phyloP scores from a whole-genome alignment of 1,140 invertebrate genomes.

The Samia ricini region DNA sequence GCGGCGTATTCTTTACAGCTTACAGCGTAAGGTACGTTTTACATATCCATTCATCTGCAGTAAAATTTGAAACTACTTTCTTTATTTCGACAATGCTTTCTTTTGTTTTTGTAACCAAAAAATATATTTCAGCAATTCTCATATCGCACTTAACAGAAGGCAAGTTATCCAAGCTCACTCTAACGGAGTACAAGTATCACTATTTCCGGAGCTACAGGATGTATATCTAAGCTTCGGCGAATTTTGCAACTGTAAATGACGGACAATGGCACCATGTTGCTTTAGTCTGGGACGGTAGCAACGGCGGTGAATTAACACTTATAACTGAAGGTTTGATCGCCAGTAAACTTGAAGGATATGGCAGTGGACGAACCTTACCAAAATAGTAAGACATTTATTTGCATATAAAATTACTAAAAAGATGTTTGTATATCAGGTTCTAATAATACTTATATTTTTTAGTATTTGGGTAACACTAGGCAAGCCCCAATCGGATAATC shows the following conservation, averaged over 20 bases:
- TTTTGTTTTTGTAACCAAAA: not conserved
- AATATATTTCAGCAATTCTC: constrained; percentile 80
- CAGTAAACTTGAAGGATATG: constrained; percentile 92
- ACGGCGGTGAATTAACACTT: constrained; percentile 89
- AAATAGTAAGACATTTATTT: constrained; percentile 81
- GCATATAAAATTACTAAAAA: not conserved
- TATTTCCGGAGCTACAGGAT: constrained; percentile 92
- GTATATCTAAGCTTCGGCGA: constrained; percentile 94
- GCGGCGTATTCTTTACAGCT: constrained; percentile 95
- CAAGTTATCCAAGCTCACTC: constrained; percentile 93
- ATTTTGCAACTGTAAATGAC: constrained; percentile 95
- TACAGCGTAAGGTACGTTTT: constrained; percentile 84
- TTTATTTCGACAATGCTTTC: not conserved
- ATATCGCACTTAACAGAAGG: constrained; percentile 87
- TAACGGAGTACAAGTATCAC: constrained; percentile 91
- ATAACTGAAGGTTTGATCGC: constrained; percentile 96
- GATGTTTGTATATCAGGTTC: constrained; percentile 1
- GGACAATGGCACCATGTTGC: constrained; percentile 98
- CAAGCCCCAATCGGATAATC: constrained; percentile 86
- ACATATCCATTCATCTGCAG: constrained; percentile 8
- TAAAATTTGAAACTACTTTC: too few species aligned
- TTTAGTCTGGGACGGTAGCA: constrained; percentile 93
- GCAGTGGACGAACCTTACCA: constrained; percentile 86
- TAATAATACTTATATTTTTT: constrained; percentile 21
- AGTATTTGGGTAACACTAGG: constrained; percentile 96